A percentile compares a stretch with the other conserved stretches of the same genome.
Conservation (phyloP, 2,888 invertebrate species). For the Frankliniella fusca region DNA sequence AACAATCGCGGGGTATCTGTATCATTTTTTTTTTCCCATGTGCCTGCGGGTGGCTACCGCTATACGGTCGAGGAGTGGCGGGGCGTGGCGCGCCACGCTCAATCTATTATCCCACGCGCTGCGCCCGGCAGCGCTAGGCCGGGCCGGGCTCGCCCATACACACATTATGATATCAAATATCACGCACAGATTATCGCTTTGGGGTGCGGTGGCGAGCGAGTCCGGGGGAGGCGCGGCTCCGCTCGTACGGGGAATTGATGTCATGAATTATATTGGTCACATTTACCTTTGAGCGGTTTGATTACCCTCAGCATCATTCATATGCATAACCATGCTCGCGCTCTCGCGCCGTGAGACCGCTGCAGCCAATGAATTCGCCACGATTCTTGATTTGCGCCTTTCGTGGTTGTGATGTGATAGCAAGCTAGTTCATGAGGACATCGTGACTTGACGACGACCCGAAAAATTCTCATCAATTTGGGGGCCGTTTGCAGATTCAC, state of each 20-base stretch:
- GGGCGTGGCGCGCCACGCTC: background rate
- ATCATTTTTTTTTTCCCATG: too few relatives aligned
- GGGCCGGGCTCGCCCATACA: background rate
- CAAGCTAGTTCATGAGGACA: too few relatives aligned
- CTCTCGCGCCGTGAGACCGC: too few relatives aligned
- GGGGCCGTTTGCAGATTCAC: too few relatives aligned
- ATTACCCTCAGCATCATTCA: background rate
- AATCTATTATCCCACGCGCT: background rate
- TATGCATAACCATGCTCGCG: background rate
- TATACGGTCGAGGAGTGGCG: background rate
- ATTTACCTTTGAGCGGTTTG: background rate
- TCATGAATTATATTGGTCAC: constrained; percentile 16
- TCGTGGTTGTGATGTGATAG: too few relatives aligned
- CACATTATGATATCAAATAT: constrained; percentile 27
- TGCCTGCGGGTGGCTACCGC: too few relatives aligned
- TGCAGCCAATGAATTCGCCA: too few relatives aligned
- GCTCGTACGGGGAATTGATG: background rate
- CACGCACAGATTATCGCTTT: constrained; percentile 1
- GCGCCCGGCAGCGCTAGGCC: background rate
- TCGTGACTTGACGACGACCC: too few relatives aligned
- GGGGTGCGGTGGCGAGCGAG: background rate
- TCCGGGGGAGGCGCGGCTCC: too few relatives aligned
- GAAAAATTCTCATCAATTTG: too few relatives aligned
- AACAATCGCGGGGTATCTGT: too few relatives aligned
- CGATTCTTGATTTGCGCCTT: too few relatives aligned